Percentiles rank a stretch among this genome's conserved stretches.
Conservation (phyloP, 2,113 vertebrate genomes). For the Pandion haliaetus region DNA sequence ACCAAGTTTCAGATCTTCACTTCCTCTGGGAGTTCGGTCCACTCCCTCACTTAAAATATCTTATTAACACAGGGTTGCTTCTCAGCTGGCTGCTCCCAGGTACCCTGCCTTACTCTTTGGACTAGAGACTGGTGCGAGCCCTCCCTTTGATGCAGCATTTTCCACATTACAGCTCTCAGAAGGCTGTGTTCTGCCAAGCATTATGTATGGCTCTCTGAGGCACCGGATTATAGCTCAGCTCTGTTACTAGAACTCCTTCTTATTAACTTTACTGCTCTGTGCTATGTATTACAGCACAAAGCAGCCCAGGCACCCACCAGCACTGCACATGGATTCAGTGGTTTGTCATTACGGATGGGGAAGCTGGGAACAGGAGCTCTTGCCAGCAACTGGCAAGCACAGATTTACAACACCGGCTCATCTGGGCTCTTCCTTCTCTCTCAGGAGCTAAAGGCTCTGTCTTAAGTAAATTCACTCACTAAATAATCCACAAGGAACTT, state of each 20-base stretch:
- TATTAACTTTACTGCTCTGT: neutral
- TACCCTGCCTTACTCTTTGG: neutral
- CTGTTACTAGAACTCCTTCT: neutral
- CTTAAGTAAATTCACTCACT: conserved; percentile 23
- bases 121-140: neutral
- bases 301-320: neutral
- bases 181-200: accelerated
- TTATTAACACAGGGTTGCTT: neutral
- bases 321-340: neutral
- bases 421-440: neutral
- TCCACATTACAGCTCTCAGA: neutral
- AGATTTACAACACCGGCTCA: neutral
- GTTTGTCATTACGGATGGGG: neutral
- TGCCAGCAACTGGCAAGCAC: neutral
- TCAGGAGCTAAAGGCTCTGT: neutral
- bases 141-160: neutral
- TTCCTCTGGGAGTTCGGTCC: neutral
- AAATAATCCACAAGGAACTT: conserved; percentile 30
- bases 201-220: neutral
- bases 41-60: neutral
- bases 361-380: neutral
- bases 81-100: neutral
- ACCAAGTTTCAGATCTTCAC: neutral
- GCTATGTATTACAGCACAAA: neutral
- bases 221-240: neutral